These are phyloP conservation scores for Polypterus bichir DNA, from an alignment of 2,113 vertebrate species.

Conservation along the genomic window DNA sequence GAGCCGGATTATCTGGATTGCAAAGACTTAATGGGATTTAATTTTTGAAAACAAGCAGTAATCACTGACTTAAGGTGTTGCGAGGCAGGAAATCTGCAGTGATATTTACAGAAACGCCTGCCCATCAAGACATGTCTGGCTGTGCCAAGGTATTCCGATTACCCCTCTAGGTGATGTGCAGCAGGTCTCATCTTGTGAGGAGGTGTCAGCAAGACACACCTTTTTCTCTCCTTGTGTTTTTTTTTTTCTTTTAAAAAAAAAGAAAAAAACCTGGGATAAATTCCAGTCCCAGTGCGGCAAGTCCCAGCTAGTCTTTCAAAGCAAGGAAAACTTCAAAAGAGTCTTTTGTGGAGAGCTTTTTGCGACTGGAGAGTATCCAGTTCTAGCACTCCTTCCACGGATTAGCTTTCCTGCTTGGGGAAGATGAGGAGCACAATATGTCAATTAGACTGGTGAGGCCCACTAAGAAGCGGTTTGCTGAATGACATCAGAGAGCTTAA, in stretches of 20 bases:
- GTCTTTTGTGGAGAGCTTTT: neutral
- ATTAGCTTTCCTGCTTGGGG: no score
- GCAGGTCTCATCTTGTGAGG: constrained; percentile 49
- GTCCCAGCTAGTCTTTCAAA: neutral
- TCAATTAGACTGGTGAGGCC: no score
- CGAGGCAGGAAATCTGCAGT: neutral
- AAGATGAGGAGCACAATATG: no score
- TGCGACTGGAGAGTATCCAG: no score
- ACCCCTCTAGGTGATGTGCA: constrained; percentile 9
- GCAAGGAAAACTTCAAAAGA: neutral
- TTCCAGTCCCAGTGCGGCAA: neutral
- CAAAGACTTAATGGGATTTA: no score
- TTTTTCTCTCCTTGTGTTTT: constrained; percentile 8
- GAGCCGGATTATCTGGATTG: no score
- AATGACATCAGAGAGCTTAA: no score
- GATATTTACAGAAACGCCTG: neutral
- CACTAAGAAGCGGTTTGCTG: no score
- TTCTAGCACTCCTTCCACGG: no score
- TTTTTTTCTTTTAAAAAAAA: no score
- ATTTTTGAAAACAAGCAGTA: no score
- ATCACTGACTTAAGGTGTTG: no score
- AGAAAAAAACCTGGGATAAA: neutral
- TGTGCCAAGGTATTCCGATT: neutral
- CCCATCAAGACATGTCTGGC: neutral
- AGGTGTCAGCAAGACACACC: constrained; percentile 32